Percentiles rank a stretch among this genome's conserved stretches.
Conservation (phyloP, 2,113 vertebrate genomes). For the Otocyon megalotis region DNA sequence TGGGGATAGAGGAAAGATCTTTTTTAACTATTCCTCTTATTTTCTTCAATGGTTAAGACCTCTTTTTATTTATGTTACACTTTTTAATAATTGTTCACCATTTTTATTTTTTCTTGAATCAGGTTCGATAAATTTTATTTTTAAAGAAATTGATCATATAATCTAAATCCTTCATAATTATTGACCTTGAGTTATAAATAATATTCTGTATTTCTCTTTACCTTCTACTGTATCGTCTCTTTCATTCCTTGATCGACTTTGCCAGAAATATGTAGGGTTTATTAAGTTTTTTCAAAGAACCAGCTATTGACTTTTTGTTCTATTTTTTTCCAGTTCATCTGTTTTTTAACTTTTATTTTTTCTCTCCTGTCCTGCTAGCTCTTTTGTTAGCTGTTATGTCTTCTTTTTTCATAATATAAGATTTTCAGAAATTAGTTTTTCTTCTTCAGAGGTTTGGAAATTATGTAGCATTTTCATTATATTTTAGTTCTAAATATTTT, state of each 20-base stretch:
- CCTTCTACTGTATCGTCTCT: background rate
- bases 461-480: background rate
- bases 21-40: background rate
- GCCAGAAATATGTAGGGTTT: background rate
- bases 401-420: background rate
- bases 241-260: background rate
- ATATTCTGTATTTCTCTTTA: background rate
- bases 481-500: background rate
- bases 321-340: background rate
- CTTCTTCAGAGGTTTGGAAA: background rate
- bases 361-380: background rate
- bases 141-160: background rate
- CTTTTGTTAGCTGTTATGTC: background rate
- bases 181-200: background rate
- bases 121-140: background rate
- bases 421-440: background rate
- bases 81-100: background rate
- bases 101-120: conserved; percentile 13
- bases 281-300: background rate
- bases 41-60: background rate
- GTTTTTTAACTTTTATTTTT: background rate
- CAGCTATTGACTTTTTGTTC: background rate
- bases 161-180: background rate
- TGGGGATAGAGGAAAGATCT: background rate
- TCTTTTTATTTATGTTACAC: background rate